Base-by-base conservation (phyloP, 2,113 vertebrate genomes). In the Trematocara nigrifrons region DNA sequence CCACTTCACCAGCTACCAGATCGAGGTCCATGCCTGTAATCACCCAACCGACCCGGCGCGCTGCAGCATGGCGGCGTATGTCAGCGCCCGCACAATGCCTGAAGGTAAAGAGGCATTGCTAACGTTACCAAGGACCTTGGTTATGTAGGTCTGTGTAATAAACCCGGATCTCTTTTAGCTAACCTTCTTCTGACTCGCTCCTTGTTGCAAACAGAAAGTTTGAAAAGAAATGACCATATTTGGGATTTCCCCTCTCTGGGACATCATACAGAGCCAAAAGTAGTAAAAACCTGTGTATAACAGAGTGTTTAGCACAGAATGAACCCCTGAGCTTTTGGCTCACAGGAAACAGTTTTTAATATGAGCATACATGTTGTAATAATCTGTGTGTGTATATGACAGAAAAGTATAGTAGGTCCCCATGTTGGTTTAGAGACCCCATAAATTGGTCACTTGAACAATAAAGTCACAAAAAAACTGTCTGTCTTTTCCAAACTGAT, bases 21-120 rank as follows among this genome's bases (percentile, higher is more conserved):
- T 99, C 0, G 98, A 99, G 95, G 95, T 99, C 82, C 98, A 99
- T 20, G 99, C 99, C 8, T 99, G 99, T 92, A 99, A 99, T 96
- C 96, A 98, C 6, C 96, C 95, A 0, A 91, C 89, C 0, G 96
- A 97, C 9, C 90, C 94, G 0, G n/a, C 90, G 0, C 95, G 96
- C 85, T 99, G 99, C 95, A 98, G 99, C 5, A 97, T 99, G 84
- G 97, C 98, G 0, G 97, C 98, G 0, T 99, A 98, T 0, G 98
- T 99, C 95, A 99, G 97, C 2, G 98, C 98, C 40, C 97, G 98
- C 93, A 99, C 99, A 71, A 97, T 99, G 97, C 99, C 99, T 0
- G 98, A 99, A 96, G 97, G 98, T 99, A 85, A 40, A 78, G 42
- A 31, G 10, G 7, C 31, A 22, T 40, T 13, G 3, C 22, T 45